Conservation (phyloP, 2,797 vertebrate genomes). For the Falco novaeseelandiae region DNA sequence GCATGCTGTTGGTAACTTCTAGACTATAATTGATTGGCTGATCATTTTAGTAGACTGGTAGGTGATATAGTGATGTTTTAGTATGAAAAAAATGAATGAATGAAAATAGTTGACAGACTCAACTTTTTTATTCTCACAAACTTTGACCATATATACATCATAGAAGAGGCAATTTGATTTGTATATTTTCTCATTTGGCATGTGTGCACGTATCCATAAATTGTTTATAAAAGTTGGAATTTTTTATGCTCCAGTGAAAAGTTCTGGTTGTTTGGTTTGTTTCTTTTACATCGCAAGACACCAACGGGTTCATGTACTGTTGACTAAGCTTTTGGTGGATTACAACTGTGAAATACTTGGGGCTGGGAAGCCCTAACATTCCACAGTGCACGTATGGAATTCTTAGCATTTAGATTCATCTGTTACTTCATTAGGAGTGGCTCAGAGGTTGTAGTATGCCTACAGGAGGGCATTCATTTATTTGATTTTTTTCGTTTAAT, state of each 20-base stretch:
- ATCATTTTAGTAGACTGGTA: background rate
- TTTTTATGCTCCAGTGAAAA: background rate
- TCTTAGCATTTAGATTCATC: background rate
- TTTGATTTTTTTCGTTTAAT: constrained; percentile 7
- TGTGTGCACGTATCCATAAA: background rate
- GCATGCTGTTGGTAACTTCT: background rate
- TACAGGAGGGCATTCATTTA: background rate
- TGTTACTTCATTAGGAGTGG: background rate
- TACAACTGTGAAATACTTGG: background rate
- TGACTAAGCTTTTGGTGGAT: background rate
- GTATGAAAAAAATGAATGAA: background rate
- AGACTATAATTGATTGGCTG: background rate
- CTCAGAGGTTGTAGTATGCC: background rate
- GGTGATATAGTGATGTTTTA: background rate
- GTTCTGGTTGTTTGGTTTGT: background rate
- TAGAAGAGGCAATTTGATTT: background rate
- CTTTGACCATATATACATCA: background rate
- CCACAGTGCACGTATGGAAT: background rate
- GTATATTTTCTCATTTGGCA: background rate
- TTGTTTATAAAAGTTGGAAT: background rate
- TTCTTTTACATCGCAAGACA: background rate
- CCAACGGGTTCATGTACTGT: background rate
- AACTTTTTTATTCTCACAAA: background rate
- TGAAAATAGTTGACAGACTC: background rate
- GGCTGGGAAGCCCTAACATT: background rate